Conservation (phyloP, 2,888 invertebrate genomes). For the Lomographa bimaculata region DNA sequence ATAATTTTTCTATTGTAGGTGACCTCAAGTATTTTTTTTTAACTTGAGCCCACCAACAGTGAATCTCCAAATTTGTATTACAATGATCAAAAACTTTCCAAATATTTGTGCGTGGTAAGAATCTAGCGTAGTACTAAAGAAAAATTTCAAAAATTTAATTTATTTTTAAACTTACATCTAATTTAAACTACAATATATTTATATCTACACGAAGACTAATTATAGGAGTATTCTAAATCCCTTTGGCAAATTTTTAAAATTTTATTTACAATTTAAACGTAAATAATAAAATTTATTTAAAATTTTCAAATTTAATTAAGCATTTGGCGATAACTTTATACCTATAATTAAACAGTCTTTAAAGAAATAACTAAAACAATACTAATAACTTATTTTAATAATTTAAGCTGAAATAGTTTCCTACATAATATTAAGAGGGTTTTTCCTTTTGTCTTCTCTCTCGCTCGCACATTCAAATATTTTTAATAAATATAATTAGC, state of each 20-base stretch:
- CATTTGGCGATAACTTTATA: constrained; percentile 32
- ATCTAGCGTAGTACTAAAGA: constrained; percentile 35
- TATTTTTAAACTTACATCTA: constrained; percentile 24
- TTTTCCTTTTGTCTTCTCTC: too few relatives aligned
- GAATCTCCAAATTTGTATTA: constrained; percentile 13
- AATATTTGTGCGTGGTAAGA: constrained; percentile 55
- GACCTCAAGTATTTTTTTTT: constrained; percentile 9
- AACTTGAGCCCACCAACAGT: constrained; percentile 8
- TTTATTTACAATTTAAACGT: constrained; percentile 57
- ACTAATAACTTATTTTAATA: constrained; percentile 18
- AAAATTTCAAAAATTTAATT: constrained; percentile 30
- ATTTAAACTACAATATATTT: constrained; percentile 25
- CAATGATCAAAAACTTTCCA: constrained; percentile 29
- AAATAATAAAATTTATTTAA: constrained; percentile 10
- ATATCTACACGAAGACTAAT: constrained; percentile 41
- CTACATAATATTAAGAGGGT: too few relatives aligned
- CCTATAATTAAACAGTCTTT: constrained; percentile 38
- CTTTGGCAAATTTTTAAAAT: constrained; percentile 66
- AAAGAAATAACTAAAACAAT: constrained; percentile 32
- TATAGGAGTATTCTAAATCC: constrained; percentile 56
- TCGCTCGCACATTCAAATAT: too few relatives aligned
- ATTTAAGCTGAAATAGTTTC: too few relatives aligned
- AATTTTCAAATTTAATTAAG: constrained; percentile 18
- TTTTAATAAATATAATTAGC: too few relatives aligned
- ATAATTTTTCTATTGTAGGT: constrained; percentile 27